Percentiles rank a stretch among this genome's conserved stretches.
phyloP scores from a whole-genome alignment of 2,797 vertebrate species.

The Jordanella pulchra region DNA sequence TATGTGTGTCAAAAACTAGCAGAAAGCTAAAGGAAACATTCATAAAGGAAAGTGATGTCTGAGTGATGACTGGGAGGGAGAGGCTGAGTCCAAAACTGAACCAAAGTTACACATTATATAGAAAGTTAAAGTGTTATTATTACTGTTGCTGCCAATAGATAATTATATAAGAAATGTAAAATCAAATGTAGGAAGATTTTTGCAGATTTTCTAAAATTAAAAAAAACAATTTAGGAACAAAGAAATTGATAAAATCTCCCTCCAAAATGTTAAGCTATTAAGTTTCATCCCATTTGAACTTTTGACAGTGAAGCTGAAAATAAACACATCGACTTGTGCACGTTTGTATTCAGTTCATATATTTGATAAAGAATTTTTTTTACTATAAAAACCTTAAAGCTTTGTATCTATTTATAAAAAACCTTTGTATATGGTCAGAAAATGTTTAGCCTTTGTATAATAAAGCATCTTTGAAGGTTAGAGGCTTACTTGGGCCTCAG shows the following conservation, averaged over 20 bases:
- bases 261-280: too few relatives aligned
- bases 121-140: background rate
- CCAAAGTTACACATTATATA: background rate
- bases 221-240: too few relatives aligned
- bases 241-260: too few relatives aligned
- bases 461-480: background rate
- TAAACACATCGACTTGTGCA: too few relatives aligned
- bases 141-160: background rate
- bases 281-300: too few relatives aligned
- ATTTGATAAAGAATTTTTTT: background rate
- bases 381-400: background rate
- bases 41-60: too few relatives aligned
- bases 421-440: background rate
- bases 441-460: too few relatives aligned
- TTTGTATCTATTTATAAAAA: background rate
- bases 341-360: background rate
- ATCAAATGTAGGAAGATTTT: background rate
- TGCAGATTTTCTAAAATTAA: too few relatives aligned
- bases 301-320: too few relatives aligned
- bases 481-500: background rate
- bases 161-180: background rate
- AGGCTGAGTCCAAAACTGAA: background rate
- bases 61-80: too few relatives aligned
- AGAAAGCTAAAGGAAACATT: background rate
- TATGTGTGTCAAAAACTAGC: background rate